These are phyloP conservation scores for Plutomurus gul DNA, from an alignment of 1,140 invertebrate genomes.

Conservation along the genomic window DNA sequence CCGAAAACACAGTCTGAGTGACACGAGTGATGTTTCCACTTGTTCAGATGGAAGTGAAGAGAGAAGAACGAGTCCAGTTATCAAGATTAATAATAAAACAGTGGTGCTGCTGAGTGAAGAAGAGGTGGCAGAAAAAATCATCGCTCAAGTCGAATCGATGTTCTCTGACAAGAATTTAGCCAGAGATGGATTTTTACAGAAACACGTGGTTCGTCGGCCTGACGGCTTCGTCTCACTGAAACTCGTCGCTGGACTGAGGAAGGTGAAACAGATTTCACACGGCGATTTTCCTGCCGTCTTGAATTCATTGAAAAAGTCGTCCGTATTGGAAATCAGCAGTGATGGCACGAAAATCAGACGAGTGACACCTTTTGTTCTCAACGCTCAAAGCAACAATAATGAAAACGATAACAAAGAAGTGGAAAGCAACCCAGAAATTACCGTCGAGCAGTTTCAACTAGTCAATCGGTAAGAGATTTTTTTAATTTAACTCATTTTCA, in stretches of 20 bases:
- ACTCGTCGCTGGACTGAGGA: conserved; percentile 89
- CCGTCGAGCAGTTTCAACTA: background rate
- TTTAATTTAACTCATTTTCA: background rate
- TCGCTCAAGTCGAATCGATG: conserved; percentile 87
- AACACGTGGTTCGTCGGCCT: conserved; percentile 91
- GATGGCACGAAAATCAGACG: conserved; percentile 87
- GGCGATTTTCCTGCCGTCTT: conserved; percentile 81
- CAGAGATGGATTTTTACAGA: conserved; percentile 91
- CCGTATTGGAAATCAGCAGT: conserved; percentile 85
- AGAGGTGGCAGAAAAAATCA: conserved; percentile 75
- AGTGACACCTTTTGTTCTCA: conserved; percentile 75
- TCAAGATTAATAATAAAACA: background rate
- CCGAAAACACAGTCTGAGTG: conserved; percentile 44
- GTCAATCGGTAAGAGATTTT: conserved; percentile 32
- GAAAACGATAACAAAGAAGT: conserved; percentile 37
- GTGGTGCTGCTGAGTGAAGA: background rate
- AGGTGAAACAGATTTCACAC: conserved; percentile 87
- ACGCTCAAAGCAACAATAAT: conserved; percentile 42
- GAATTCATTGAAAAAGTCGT: conserved; percentile 64
- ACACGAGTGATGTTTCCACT: conserved; percentile 46
- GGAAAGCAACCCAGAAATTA: background rate
- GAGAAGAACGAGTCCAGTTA: too few relatives aligned
- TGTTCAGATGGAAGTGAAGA: conserved; percentile 33
- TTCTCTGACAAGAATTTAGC: conserved; percentile 93
- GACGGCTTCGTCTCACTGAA: conserved; percentile 93